phyloP scores from a whole-genome alignment of 1,140 invertebrate species.

The Bursaphelenchus mucronatus region DNA sequence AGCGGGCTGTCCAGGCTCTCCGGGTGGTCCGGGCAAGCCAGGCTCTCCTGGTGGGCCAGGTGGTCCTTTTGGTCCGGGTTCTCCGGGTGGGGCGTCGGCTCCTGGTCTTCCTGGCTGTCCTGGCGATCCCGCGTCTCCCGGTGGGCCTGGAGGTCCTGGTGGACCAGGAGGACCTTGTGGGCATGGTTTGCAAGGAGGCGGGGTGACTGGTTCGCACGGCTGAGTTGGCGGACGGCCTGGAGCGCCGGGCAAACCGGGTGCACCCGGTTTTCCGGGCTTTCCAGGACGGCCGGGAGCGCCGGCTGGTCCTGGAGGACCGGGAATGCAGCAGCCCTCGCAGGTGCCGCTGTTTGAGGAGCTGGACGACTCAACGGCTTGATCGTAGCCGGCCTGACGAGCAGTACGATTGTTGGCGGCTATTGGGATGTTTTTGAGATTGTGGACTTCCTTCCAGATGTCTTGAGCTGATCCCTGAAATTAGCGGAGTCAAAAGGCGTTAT shows the following conservation, averaged over 20 bases:
- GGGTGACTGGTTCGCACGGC: slow-evolving; percentile 49
- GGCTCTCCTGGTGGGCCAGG: slow-evolving; percentile 45
- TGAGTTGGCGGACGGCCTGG: slow-evolving; percentile 39
- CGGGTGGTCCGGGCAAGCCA: slow-evolving; percentile 46
- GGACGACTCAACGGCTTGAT: slow-evolving; percentile 25
- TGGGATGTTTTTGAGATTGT: slow-evolving; percentile 26
- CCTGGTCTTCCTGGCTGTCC: slow-evolving; percentile 50
- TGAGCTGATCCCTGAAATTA: slow-evolving; percentile 26
- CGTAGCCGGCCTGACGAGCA: slow-evolving; percentile 34
- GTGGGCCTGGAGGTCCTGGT: slow-evolving; percentile 23
- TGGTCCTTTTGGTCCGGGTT: slow-evolving; percentile 31
- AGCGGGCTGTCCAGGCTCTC: slow-evolving; percentile 59
- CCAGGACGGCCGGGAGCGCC: slow-evolving; percentile 19
- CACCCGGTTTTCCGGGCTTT: slow-evolving; percentile 27
- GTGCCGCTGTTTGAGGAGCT: slow-evolving; percentile 9
- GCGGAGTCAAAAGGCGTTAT: not conserved
- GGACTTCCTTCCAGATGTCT: slow-evolving; percentile 36
- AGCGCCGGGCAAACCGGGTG: slow-evolving; percentile 24
- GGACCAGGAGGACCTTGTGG: slow-evolving; percentile 38
- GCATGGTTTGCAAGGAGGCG: slow-evolving; percentile 49
- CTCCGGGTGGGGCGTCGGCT: slow-evolving; percentile 33
- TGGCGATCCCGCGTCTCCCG: slow-evolving; percentile 39
- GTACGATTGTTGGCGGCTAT: slow-evolving; percentile 28
- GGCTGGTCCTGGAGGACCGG: slow-evolving; percentile 26
- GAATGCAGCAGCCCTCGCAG: slow-evolving; percentile 36